Evolutionary conservation across 1,140 invertebrate genomes (phyloP).

Genomic region (Sarcophaga peregrina): DNA sequence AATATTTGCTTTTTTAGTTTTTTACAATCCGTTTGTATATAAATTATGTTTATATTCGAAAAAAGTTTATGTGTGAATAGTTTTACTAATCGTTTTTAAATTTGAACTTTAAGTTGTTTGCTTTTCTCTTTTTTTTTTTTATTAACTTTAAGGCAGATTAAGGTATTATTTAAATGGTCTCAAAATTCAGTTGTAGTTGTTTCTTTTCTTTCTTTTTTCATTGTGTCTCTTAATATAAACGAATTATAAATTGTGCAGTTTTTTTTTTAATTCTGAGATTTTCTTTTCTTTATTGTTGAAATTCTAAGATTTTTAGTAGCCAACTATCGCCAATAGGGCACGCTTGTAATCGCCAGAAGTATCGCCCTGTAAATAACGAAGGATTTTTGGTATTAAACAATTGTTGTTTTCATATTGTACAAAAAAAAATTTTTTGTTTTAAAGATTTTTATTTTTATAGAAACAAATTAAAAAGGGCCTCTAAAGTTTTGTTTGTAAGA

Average conservation of each 20-base stretch:
- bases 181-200: background rate
- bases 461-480: constrained; percentile 18
- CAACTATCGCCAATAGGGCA: constrained; percentile 83
- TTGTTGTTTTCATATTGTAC: constrained; percentile 34
- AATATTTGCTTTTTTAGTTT: too few species aligned
- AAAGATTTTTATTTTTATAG: constrained; percentile 19
- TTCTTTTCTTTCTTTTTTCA: background rate
- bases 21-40: background rate
- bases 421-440: constrained; percentile 11
- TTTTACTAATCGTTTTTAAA: background rate
- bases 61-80: background rate
- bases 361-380: constrained; percentile 80
- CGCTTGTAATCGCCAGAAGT: constrained; percentile 93
- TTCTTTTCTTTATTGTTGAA: background rate
- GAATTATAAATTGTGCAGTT: constrained; percentile 40
- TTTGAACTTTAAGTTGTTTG: constrained; percentile 8
- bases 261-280: constrained; percentile 25
- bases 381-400: constrained; percentile 49
- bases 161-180: background rate
- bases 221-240: background rate
- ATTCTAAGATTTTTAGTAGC: constrained; percentile 69
- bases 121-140: too few species aligned
- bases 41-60: background rate
- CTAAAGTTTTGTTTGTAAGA: background rate
- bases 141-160: constrained; percentile 22